These are phyloP conservation scores for Zophobas morio DNA, from an alignment of 1,140 invertebrate species.

Conservation along the genomic window DNA sequence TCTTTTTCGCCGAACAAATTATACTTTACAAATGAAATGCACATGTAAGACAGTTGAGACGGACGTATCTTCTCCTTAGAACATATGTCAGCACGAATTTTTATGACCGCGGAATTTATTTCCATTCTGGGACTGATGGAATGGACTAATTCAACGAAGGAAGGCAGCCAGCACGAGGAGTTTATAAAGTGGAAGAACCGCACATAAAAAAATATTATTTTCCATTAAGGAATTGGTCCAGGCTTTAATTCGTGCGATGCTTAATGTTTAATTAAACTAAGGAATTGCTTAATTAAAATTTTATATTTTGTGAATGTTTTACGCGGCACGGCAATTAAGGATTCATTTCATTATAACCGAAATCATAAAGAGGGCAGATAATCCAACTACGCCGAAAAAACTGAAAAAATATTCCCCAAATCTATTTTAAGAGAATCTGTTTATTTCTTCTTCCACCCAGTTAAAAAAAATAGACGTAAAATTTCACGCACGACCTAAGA, in stretches of 20 bases:
- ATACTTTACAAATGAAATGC: slow-evolving; percentile 42
- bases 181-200: slow-evolving; percentile 23
- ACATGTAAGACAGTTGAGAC: slow-evolving; percentile 20
- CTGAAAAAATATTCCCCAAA: too few relatives aligned
- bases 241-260: neutral
- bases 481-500: too few relatives aligned
- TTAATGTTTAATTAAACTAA: slow-evolving; percentile 30
- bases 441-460: too few relatives aligned
- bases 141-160: slow-evolving; percentile 21
- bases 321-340: slow-evolving; percentile 10
- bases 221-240: neutral
- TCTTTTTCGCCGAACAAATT: slow-evolving; percentile 43
- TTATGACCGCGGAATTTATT: slow-evolving; percentile 38
- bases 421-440: too few relatives aligned
- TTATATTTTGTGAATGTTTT: slow-evolving; percentile 27
- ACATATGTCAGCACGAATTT: slow-evolving; percentile 27
- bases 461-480: too few relatives aligned
- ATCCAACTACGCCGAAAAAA: too few relatives aligned
- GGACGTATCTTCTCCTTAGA: slow-evolving; percentile 19
- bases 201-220: slow-evolving; percentile 21
- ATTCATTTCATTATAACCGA: slow-evolving; percentile 26
- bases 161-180: neutral
- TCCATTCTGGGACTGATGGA: slow-evolving; percentile 9
- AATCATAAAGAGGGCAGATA: slow-evolving; percentile 15
- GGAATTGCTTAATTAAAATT: slow-evolving; percentile 39